Percentiles rank a stretch among this genome's conserved stretches.
These are phyloP conservation scores for Girardinichthys multiradiatus DNA, from an alignment of 2,113 vertebrate genomes.

Conservation along the genomic window DNA sequence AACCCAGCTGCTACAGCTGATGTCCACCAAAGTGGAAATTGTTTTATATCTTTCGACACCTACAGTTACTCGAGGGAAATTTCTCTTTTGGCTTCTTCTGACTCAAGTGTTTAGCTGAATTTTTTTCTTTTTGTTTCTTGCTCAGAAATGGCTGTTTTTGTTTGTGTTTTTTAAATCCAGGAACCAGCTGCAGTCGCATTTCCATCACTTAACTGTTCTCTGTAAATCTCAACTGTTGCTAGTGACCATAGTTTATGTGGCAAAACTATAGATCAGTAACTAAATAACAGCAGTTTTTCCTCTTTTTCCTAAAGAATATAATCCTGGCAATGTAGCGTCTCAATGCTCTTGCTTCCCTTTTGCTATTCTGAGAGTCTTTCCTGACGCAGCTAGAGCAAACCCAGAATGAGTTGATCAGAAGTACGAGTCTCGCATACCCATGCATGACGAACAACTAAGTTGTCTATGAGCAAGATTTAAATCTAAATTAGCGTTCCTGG, in stretches of 20 bases:
- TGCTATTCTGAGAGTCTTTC: constrained; percentile 64
- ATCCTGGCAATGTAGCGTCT: constrained; percentile 32
- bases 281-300: constrained; percentile 36
- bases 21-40: neutral
- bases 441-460: constrained; percentile 1
- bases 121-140: too few relatives aligned
- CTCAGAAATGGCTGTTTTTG: too few relatives aligned
- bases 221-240: too few relatives aligned
- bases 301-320: constrained; percentile 47
- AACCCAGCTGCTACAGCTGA: neutral
- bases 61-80: too few relatives aligned
- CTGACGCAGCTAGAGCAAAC: constrained; percentile 65
- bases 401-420: constrained; percentile 46
- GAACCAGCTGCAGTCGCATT: neutral
- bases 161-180: too few relatives aligned
- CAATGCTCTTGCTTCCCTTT: constrained; percentile 19
- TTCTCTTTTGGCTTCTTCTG: too few relatives aligned
- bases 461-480: neutral
- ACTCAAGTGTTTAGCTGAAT: too few relatives aligned
- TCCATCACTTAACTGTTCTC: neutral
- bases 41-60: neutral
- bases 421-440: neutral
- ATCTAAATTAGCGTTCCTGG: neutral
- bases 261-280: constrained; percentile 58
- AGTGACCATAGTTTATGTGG: neutral